Evolutionary conservation across 2,113 vertebrate genomes (phyloP).

Genomic region (Corythornis madagascariensis): DNA sequence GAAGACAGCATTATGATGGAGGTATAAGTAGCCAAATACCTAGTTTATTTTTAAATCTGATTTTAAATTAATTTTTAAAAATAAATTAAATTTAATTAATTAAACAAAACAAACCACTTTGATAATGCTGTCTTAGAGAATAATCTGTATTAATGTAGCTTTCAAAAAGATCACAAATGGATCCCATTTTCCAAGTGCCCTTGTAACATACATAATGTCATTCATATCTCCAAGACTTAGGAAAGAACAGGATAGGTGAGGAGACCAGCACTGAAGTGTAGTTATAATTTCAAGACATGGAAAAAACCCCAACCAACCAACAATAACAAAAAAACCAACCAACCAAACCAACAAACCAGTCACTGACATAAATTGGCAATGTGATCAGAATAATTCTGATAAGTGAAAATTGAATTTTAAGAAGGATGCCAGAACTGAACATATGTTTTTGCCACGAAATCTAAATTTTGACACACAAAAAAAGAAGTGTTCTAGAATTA

Average conservation of each 20-base stretch:
- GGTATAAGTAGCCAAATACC: not conserved
- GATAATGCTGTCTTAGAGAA: not conserved
- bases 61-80: not conserved
- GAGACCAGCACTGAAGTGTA: not conserved
- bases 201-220: not conserved
- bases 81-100: no score
- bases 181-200: not conserved
- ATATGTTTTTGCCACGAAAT: not conserved
- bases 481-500: not conserved
- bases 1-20: not conserved
- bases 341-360: not conserved
- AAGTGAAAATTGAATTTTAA: not conserved
- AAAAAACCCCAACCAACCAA: no score
- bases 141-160: not conserved
- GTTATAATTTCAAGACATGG: not conserved
- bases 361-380: not conserved
- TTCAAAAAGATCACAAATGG: not conserved
- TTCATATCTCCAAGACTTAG: not conserved
- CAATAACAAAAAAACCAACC: no score
- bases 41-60: not conserved
- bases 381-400: not conserved
- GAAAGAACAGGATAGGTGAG: not conserved
- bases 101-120: not conserved
- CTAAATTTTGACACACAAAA: not conserved
- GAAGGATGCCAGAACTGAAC: not conserved